These are phyloP conservation scores for Tachystola acroxantha DNA, from an alignment of 2,888 invertebrate species.

Conservation along the genomic window DNA sequence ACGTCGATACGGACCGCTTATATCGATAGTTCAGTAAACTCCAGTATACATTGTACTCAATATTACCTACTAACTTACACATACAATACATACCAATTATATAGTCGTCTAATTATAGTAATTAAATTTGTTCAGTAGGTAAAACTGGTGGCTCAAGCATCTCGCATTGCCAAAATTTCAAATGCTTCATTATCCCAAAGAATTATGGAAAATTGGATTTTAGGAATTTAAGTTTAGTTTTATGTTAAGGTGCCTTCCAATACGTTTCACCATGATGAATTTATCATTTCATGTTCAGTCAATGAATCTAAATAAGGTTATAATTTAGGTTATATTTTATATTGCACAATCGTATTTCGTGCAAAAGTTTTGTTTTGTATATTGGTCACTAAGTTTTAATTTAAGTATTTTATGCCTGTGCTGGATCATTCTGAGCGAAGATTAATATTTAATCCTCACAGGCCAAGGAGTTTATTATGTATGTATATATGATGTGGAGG, in stretches of 20 bases:
- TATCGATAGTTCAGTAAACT: conserved; percentile 29
- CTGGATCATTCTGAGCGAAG: too few species aligned
- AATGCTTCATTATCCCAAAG: conserved; percentile 66
- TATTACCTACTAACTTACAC: conserved; percentile 22
- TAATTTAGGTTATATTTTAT: conserved; percentile 1
- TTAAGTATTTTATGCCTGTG: too few species aligned
- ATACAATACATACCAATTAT: conserved; percentile 25
- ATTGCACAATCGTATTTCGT: too few species aligned
- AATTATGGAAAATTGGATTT: conserved; percentile 52
- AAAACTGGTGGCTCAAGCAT: conserved; percentile 47
- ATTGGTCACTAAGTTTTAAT: too few species aligned
- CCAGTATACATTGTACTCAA: conserved; percentile 41
- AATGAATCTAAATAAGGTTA: conserved; percentile 1
- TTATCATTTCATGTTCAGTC: conserved; percentile 9
- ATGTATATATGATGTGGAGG: too few species aligned
- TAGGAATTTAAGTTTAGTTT: conserved; percentile 45
- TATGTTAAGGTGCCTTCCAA: conserved; percentile 19
- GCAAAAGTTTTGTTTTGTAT: too few species aligned
- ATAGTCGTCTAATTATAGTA: conserved; percentile 28
- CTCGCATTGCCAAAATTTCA: conserved; percentile 59
- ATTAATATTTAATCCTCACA: too few species aligned
- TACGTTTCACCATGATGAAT: conserved; percentile 12
- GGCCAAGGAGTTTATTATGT: too few species aligned
- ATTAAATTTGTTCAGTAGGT: conserved; percentile 40
- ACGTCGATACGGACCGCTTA: background rate